These are phyloP conservation scores for Pantherophis vulpinus DNA, from an alignment of 2,797 vertebrate genomes.

Conservation along the genomic window DNA sequence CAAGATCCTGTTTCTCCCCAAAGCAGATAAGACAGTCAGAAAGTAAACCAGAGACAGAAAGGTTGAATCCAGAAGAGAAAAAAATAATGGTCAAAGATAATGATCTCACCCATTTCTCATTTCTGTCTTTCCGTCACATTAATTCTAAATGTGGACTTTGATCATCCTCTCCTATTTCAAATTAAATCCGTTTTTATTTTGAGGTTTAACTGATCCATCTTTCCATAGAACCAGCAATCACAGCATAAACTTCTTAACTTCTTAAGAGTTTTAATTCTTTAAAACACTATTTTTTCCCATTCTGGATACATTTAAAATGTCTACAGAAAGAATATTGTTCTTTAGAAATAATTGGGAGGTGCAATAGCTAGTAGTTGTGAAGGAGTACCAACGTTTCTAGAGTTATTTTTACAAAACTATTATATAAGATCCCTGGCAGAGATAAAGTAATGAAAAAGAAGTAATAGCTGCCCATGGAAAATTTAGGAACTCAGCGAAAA, in stretches of 20 bases:
- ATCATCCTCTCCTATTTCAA: neutral
- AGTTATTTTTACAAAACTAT: conserved; percentile 33
- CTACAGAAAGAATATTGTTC: conserved; percentile 2
- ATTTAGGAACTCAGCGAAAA: conserved; percentile 4
- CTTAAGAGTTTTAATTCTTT: neutral
- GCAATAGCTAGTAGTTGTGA: conserved; percentile 40
- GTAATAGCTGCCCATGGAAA: conserved; percentile 2
- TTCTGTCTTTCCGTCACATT: neutral
- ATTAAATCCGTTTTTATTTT: neutral
- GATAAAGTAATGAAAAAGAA: conserved; percentile 36
- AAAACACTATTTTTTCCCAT: conserved; percentile 29
- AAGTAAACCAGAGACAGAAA: neutral
- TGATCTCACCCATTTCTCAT: neutral
- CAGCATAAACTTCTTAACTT: neutral
- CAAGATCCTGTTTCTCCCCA: neutral
- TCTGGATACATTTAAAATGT: conserved; percentile 33
- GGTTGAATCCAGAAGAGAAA: neutral
- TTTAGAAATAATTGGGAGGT: conserved; percentile 38
- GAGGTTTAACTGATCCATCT: conserved; percentile 27
- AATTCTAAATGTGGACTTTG: neutral
- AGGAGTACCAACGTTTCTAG: conserved; percentile 41
- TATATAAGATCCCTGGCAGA: conserved; percentile 27
- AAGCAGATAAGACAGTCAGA: neutral
- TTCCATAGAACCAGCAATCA: conserved; percentile 22
- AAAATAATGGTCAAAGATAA: neutral